A percentile compares a stretch with the other conserved stretches of the same genome.
Evolutionary conservation across 2,888 invertebrate genomes (phyloP).

Genomic region (Scotopteryx bipunctaria): DNA sequence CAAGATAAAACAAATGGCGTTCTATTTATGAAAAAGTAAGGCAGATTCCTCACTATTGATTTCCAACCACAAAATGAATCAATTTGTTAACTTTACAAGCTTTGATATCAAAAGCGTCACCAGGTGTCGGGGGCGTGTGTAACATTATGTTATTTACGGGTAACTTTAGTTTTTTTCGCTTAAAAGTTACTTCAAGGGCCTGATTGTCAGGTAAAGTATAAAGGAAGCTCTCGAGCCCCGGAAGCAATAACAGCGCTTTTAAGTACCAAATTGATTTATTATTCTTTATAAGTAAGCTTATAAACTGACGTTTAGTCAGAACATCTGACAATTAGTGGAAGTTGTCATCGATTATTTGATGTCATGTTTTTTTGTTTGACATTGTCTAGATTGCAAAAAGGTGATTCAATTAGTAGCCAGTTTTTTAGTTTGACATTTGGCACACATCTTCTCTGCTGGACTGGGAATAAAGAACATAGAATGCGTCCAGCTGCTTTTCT

Average conservation of each 20-base stretch:
- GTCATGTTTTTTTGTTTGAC: not conserved
- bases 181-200: slow-evolving; percentile 25
- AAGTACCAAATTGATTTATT: slow-evolving; percentile 26
- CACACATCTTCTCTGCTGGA: too few relatives aligned
- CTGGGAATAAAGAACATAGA: too few relatives aligned
- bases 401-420: too few relatives aligned
- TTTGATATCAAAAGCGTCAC: slow-evolving; percentile 21
- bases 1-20: not conserved
- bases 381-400: too few relatives aligned
- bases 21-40: slow-evolving; percentile 2
- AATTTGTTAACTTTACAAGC: slow-evolving; percentile 10
- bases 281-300: slow-evolving; percentile 9
- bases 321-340: slow-evolving; percentile 1
- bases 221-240: slow-evolving; percentile 31
- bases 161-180: slow-evolving; percentile 15
- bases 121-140: slow-evolving; percentile 35
- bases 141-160: slow-evolving; percentile 26
- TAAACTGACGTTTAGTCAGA: slow-evolving; percentile 16
- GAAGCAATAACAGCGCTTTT: slow-evolving; percentile 35
- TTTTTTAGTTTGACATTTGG: too few relatives aligned
- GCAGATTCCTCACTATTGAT: not conserved
- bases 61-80: slow-evolving; percentile 6
- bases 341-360: not conserved
- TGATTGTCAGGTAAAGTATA: slow-evolving; percentile 35
- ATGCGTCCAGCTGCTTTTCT: too few relatives aligned